Evolutionary conservation across 1,140 invertebrate species (phyloP).

Genomic region (Manduca sexta): DNA sequence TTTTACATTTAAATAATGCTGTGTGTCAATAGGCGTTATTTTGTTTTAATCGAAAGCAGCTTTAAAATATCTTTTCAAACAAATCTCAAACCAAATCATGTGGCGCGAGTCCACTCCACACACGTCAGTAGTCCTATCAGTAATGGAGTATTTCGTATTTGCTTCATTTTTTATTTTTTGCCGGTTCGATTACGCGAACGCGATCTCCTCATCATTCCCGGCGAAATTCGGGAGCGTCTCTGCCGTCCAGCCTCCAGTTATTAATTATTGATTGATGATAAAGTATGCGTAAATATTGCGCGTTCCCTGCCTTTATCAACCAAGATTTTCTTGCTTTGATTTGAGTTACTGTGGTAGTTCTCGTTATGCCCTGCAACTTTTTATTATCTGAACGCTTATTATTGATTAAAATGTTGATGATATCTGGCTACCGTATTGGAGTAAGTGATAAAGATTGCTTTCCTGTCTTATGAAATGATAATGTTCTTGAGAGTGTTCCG

Average conservation of each 20-base stretch:
- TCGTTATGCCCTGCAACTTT: neutral
- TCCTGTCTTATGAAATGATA: too few species aligned
- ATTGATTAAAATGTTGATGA: neutral
- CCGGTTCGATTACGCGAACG: slow-evolving; percentile 68
- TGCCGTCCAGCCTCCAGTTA: slow-evolving; percentile 58
- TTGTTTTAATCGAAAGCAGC: too few species aligned
- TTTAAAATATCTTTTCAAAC: neutral
- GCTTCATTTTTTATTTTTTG: slow-evolving; percentile 72
- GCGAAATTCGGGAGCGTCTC: slow-evolving; percentile 70
- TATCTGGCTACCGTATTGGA: too few species aligned
- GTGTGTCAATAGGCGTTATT: too few species aligned
- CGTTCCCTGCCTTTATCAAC: slow-evolving; percentile 11
- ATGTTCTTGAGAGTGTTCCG: too few species aligned
- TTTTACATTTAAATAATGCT: too few species aligned
- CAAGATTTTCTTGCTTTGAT: slow-evolving; percentile 10
- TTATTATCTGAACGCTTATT: neutral
- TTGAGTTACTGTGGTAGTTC: too few species aligned
- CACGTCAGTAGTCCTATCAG: slow-evolving; percentile 26
- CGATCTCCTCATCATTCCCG: slow-evolving; percentile 64
- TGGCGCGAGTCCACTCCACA: slow-evolving; percentile 30
- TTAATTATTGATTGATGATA: slow-evolving; percentile 72
- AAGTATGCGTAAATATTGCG: slow-evolving; percentile 61
- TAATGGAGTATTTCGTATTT: slow-evolving; percentile 73
- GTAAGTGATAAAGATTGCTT: too few species aligned
- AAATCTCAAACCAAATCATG: neutral